phyloP scores from a whole-genome alignment of 2,888 invertebrate species.

The Mactromeris polynyma region DNA sequence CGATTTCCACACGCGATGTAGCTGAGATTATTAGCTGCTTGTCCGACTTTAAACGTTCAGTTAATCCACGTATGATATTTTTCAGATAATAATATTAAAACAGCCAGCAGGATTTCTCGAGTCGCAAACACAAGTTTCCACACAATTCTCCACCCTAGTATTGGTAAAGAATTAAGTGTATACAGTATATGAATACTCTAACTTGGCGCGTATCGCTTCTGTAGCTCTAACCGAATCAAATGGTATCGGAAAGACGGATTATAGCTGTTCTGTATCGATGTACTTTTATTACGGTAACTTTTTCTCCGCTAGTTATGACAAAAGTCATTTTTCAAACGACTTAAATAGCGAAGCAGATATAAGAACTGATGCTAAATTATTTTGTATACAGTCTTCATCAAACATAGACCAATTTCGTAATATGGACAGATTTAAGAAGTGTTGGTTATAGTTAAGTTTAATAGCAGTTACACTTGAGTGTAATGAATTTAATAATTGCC shows the following conservation, averaged over 20 bases:
- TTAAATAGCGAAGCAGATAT: background rate
- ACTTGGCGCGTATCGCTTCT: background rate
- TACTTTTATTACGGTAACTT: background rate
- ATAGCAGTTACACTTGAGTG: no score
- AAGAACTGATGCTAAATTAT: background rate
- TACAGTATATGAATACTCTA: background rate
- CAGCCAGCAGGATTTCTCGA: background rate
- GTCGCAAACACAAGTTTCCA: background rate
- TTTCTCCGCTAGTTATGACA: background rate
- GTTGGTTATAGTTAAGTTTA: no score
- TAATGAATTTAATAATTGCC: no score
- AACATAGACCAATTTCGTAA: no score
- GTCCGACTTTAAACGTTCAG: background rate
- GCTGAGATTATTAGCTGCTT: background rate
- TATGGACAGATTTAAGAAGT: no score
- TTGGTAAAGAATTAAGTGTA: constrained; percentile 10
- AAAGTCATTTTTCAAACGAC: background rate
- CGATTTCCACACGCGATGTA: background rate
- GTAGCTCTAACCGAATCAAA: background rate
- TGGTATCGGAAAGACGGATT: constrained; percentile 13
- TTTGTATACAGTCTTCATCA: background rate
- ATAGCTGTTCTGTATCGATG: background rate
- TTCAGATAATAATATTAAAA: background rate
- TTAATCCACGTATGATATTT: constrained; percentile 5
- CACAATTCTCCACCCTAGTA: background rate